Evolutionary conservation across 2,797 vertebrate genomes (phyloP), one percentile per base, ranked within the genome.

Genomic region (Chrosomus eos): DNA sequence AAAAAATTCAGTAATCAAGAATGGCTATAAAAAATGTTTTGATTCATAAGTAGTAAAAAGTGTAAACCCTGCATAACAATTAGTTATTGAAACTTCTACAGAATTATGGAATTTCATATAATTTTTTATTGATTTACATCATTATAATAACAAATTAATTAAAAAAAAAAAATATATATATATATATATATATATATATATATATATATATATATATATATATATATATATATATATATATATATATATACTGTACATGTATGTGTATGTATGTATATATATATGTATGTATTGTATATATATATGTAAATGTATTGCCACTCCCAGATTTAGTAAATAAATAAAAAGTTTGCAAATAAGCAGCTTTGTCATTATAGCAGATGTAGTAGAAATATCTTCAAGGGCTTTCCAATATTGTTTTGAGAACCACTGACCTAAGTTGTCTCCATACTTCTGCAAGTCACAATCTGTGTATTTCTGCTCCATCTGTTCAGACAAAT

Each of bases 401-500:
- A 60, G 10, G 58, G n/a, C 58, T 60, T 62, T 62, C 26, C 26
- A 64, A 18, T 31, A 64, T 18, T 64, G 28, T 18, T 26, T 62
- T 60, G 8, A 55, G 21, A 55, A 55, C 3, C 53, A 55, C 53
- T 10, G 8, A 55, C 53, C 21, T 10, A 58, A 60, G 55, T 26
- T 26, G 4, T 60, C 23, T 64, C n/a, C 26, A 43, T 48, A 45
- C n/a, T 26, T 13, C 40, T 72, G 26, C 18, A 48, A 68, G 13
- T 33, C 21, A 18, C 62, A 23, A 68, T 80, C 62, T 67, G n/a
- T n/a, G 77, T n/a, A 36, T 23, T 33, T 53, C 66, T 80, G n/a
- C 43, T 45, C 55, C 28, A 31, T 43, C 80, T 38, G 58, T 40
- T 31, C 60, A 70, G n/a, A 77, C 45, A 9, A 23, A 60, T 78